Evolutionary conservation across 1,140 invertebrate species (phyloP).

Genomic region (Mizuhopecten yessoensis): DNA sequence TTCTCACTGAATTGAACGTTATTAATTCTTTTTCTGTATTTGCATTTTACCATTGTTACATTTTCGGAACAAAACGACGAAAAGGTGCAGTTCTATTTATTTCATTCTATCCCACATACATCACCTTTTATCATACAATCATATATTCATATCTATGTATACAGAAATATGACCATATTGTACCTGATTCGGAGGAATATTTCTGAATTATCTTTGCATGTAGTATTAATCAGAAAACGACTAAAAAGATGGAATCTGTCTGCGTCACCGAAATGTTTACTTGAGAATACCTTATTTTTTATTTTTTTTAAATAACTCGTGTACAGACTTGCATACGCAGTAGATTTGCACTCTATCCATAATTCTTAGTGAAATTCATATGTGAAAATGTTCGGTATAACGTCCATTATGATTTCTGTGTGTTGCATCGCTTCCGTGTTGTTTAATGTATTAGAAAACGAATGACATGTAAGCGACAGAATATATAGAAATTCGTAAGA

Average conservation of each 20-base stretch:
- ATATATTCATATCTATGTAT: not conserved
- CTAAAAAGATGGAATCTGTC: not conserved
- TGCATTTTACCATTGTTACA: not conserved
- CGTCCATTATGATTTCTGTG: not conserved
- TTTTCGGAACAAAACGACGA: not conserved
- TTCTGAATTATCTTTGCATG: not conserved
- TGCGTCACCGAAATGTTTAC: conserved; percentile 2
- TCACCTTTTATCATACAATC: not conserved
- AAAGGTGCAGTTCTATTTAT: not conserved
- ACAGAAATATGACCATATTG: not conserved
- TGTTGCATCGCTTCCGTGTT: conserved; percentile 31
- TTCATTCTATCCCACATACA: not conserved
- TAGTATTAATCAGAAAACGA: not conserved
- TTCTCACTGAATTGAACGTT: not conserved
- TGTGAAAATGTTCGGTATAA: not conserved
- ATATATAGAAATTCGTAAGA: conserved; percentile 20
- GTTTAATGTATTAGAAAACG: not conserved
- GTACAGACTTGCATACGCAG: not conserved
- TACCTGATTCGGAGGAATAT: not conserved
- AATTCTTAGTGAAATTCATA: not conserved
- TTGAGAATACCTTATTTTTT: too few relatives aligned
- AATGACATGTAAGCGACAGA: not conserved
- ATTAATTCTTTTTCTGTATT: too few relatives aligned
- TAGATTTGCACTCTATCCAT: not conserved
- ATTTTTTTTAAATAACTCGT: too few relatives aligned